Conservation (phyloP, 1,140 invertebrate genomes). For the Drosophila azteca region DNA sequence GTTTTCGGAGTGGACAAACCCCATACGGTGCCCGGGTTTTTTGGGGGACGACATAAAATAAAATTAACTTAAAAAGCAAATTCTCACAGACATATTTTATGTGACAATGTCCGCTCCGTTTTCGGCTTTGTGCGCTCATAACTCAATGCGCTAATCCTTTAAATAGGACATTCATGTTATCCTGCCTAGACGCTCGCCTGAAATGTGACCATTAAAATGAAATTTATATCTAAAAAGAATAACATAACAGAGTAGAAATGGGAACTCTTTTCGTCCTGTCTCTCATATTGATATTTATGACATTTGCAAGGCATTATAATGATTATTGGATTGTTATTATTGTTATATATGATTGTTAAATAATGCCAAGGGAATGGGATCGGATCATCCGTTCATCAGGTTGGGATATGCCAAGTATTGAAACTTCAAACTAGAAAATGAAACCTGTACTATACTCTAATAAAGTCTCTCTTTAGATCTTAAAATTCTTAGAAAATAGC, state of each 20-base stretch:
- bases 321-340: slow-evolving; percentile 70
- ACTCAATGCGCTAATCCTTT: slow-evolving; percentile 79
- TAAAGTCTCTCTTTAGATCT: too few relatives aligned
- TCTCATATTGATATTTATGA: slow-evolving; percentile 80
- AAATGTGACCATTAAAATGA: slow-evolving; percentile 77
- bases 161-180: slow-evolving; percentile 83
- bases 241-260: neutral
- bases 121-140: slow-evolving; percentile 63
- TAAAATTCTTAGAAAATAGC: too few relatives aligned
- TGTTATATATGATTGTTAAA: slow-evolving; percentile 34
- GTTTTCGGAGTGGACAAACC: slow-evolving; percentile 22
- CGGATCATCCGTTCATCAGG: too few relatives aligned
- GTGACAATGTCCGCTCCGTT: slow-evolving; percentile 37
- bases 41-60: slow-evolving; percentile 59
- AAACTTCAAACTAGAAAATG: too few relatives aligned
- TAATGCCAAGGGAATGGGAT: too few relatives aligned
- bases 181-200: slow-evolving; percentile 42
- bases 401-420: too few relatives aligned
- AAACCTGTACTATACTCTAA: too few relatives aligned
- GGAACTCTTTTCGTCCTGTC: slow-evolving; percentile 40
- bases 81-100: slow-evolving; percentile 71
- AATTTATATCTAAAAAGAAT: slow-evolving; percentile 69
- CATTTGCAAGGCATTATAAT: slow-evolving; percentile 75
- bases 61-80: slow-evolving; percentile 83
- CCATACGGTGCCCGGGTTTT: neutral